Evolutionary conservation across 1,140 invertebrate species (phyloP).

Genomic region (Drosophila bocqueti): DNA sequence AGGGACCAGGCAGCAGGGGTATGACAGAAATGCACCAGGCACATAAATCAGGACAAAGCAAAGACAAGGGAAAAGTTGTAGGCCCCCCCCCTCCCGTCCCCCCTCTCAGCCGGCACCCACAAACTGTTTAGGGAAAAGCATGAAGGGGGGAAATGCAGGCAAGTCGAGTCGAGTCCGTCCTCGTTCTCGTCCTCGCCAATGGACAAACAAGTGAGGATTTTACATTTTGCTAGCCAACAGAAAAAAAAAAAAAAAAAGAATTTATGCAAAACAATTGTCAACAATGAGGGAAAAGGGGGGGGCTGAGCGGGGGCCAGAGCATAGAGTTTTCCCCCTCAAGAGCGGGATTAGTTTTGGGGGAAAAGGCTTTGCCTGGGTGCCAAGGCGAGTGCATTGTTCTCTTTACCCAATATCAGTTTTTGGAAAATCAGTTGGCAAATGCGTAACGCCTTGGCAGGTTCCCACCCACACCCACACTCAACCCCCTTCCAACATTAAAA

Average conservation of each 20-base stretch:
- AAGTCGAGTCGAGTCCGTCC: neutral
- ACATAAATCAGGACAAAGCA: slow-evolving; percentile 75
- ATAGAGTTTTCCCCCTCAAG: slow-evolving; percentile 3
- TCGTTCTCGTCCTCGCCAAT: slow-evolving; percentile 33
- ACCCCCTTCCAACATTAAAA: neutral
- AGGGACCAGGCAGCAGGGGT: slow-evolving; percentile 12
- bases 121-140: slow-evolving; percentile 29
- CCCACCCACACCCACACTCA: neutral
- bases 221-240: slow-evolving; percentile 58
- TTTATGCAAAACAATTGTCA: slow-evolving; percentile 71
- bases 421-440: slow-evolving; percentile 25
- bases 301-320: neutral
- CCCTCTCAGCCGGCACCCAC: slow-evolving; percentile 16
- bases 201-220: slow-evolving; percentile 59
- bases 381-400: slow-evolving; percentile 37
- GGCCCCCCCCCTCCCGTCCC: neutral
- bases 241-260: slow-evolving; percentile 34
- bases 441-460: slow-evolving; percentile 22
- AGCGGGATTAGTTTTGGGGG: slow-evolving; percentile 17
- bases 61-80: slow-evolving; percentile 54
- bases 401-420: slow-evolving; percentile 21
- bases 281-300: slow-evolving; percentile 38
- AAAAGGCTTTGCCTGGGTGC: neutral
- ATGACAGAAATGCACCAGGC: slow-evolving; percentile 59
- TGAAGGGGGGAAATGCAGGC: slow-evolving; percentile 1